Evolutionary conservation across 2,797 vertebrate genomes (phyloP).

Genomic region (Momotus momota): DNA sequence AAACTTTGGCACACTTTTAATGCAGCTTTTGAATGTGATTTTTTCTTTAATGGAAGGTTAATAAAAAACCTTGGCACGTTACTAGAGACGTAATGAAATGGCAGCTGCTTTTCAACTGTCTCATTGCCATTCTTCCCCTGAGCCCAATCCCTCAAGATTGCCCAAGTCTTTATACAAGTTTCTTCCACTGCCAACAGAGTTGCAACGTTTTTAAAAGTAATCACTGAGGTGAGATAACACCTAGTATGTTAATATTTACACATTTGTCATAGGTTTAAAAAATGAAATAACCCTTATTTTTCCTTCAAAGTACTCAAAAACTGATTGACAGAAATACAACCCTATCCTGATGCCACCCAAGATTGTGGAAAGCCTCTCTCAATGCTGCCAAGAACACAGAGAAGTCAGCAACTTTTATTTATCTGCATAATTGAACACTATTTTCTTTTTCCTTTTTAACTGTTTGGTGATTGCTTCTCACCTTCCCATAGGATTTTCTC

Average conservation of each 20-base stretch:
- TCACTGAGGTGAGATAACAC: slow-evolving; percentile 38
- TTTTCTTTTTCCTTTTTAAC: background rate
- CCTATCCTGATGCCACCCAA: background rate
- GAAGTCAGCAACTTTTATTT: background rate
- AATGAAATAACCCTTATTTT: background rate
- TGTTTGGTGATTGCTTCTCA: background rate
- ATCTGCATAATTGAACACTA: background rate
- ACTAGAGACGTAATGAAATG: slow-evolving; percentile 47
- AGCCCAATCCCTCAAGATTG: slow-evolving; percentile 38
- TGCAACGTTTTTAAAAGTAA: slow-evolving; percentile 20
- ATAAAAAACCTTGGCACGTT: slow-evolving; percentile 58
- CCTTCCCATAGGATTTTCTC: background rate
- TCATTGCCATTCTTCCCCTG: slow-evolving; percentile 44
- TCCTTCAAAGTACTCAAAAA: background rate
- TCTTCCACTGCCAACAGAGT: slow-evolving; percentile 41
- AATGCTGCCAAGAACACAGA: background rate
- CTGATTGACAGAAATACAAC: background rate
- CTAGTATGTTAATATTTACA: slow-evolving; percentile 50
- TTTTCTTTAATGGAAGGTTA: slow-evolving; percentile 38
- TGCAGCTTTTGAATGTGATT: background rate
- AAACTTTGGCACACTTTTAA: slow-evolving; percentile 38
- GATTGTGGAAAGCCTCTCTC: background rate
- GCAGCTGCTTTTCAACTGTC: slow-evolving; percentile 67
- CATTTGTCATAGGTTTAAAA: background rate
- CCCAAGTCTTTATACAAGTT: slow-evolving; percentile 18